Evolutionary conservation across 2,113 vertebrate species (phyloP), one percentile per base, ranked within the genome.

Genomic region (Alligator sinensis): DNA sequence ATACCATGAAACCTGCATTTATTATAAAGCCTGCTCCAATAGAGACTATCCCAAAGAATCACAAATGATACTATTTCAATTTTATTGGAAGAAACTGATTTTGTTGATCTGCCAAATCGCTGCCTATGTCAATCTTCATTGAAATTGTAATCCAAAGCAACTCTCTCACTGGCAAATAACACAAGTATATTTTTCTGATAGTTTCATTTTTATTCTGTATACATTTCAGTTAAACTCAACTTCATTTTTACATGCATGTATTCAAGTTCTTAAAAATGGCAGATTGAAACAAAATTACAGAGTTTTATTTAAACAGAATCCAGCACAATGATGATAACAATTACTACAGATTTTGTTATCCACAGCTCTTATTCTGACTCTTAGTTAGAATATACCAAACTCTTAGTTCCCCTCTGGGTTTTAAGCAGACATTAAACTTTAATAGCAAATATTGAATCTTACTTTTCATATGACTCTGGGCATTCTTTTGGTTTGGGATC

Each of bases 261-360:
- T 28, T 54, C 28, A 82, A 82, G 68, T 11, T 4, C 2, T 11
- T 75, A 5, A 92, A 87, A 84, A 78, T 80, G 7, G 2, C 66
- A 74, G 3, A 70, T 2, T 81, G 2, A 77, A 81, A 84, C 4
- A 64, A 25, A 58, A 59, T 1, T 10, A 54, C 16, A 66, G 58
- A 24, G 70, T 27, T n/a, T 5, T n/a, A 58, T 47, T 47, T 47
- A 91, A 80, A 10, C 0, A 47, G 1, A 0, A 0, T 0, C 87
- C 75, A 75, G 3, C 62, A 85, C n/a, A 72, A 62, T 55, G 1
- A 66, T 81, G 24, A 81, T 82, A 89, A 76, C 3, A 54, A 60
- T 78, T 66, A 47, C 25, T 27, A 60, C 16, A 2, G 24, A 0
- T 0, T 30, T 28, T 82, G 14, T 17, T 75, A 16, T 22, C 4